Base-by-base conservation (phyloP, 2,113 vertebrate species). In the Origma solitaria region DNA sequence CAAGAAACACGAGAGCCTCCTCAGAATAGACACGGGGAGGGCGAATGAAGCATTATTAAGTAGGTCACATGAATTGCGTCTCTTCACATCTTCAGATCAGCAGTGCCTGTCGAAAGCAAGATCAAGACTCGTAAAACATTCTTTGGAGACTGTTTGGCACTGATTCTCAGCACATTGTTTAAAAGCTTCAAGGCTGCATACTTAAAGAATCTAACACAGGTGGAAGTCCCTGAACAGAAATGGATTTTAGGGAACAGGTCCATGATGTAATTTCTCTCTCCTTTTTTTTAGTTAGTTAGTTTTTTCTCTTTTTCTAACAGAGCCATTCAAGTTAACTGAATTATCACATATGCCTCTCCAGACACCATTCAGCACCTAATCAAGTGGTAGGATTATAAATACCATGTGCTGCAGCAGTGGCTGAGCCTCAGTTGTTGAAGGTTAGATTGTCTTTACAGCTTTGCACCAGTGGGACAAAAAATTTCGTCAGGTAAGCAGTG, bases 291-390 rank as follows among this genome's bases (percentile, higher is more conserved):
- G 7, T 57, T 18, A 49, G 20, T 50, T 65, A 4, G 1, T 1
- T 65, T 82, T 86, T 83, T 11, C 10, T 50, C 24, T 68, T 51
- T 70, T 50, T 72, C 11, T 57, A 73, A 54, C 33, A 81, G 13
- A 85, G 16, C 38, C 42, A 66, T 56, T 84, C 22, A 56, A 62
- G 72, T 38, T 81, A 88, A 87, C 60, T 60, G 70, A 92, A 89
- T 95, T 84, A 71, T 85, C 76, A 45, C 69, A 56, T 66, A 77
- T 50, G 53, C 60, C 38, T 88, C 83, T 89, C 86, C 49, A 86
- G 86, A 92, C 69, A 86, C 69, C 25, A 37, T 40, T 95, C 86
- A 95, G 37, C 86, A 95, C 91, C 78, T 92, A 84, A 95, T 94
- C 83, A 84, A 60, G 47, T 11, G 8, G 60, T 75, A 75, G 44